Conservation (phyloP, 2,113 vertebrate genomes). For the Salminus brasiliensis region DNA sequence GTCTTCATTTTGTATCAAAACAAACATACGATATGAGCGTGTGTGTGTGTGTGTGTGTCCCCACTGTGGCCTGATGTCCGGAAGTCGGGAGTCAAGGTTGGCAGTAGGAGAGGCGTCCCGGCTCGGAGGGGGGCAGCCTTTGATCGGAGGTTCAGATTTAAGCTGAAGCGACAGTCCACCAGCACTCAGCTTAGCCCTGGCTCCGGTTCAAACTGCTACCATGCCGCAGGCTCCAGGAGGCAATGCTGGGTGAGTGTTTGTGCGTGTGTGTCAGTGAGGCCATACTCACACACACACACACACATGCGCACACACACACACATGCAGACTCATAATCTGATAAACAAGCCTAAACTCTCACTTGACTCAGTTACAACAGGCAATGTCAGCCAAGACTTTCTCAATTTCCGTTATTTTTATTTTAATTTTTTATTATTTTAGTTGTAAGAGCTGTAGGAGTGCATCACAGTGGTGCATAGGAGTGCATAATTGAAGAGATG, state of each 20-base stretch:
- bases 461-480: no score
- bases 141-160: constrained; percentile 58
- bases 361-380: constrained; percentile 7
- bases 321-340: constrained; percentile 28
- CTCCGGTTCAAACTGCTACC: constrained; percentile 48
- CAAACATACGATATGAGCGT: neutral
- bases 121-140: constrained; percentile 43
- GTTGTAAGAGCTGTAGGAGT: no score
- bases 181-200: constrained; percentile 56
- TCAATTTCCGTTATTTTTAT: no score
- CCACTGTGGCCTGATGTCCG: constrained; percentile 9
- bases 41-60: neutral
- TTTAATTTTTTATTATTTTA: no score
- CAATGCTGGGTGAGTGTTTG: constrained; percentile 20
- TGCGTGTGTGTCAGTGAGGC: neutral
- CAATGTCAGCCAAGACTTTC: no score
- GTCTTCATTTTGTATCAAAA: no score
- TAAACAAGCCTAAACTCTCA: constrained; percentile 16
- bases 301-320: constrained; percentile 27
- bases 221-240: constrained; percentile 32
- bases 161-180: constrained; percentile 61
- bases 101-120: constrained; percentile 7
- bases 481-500: no score
- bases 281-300: constrained; percentile 19
- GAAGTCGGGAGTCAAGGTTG: constrained; percentile 52